Percentiles rank a stretch among this genome's conserved stretches.
Evolutionary conservation across 2,113 vertebrate genomes (phyloP).

Genomic region (Mustela nigripes): DNA sequence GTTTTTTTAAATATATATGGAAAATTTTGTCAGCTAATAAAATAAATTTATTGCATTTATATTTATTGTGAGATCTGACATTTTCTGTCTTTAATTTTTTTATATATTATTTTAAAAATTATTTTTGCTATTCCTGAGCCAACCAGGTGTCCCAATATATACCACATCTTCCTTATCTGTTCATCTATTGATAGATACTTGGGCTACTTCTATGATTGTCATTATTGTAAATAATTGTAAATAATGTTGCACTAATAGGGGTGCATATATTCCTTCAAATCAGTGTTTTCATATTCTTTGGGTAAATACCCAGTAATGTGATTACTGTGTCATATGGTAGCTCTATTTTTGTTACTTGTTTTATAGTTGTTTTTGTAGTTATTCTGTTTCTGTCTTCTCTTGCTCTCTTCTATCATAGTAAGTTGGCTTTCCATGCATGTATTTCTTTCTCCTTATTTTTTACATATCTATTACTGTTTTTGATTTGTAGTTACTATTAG

Average conservation of each 20-base stretch:
- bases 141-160: not conserved
- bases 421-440: not conserved
- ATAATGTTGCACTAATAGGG: not conserved
- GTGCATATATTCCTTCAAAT: not conserved
- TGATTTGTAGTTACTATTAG: no score
- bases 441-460: not conserved
- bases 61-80: not conserved
- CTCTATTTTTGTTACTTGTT: not conserved
- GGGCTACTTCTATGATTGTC: no score
- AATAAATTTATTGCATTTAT: not conserved
- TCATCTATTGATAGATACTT: no score
- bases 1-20: not conserved
- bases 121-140: not conserved
- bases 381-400: not conserved
- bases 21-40: not conserved
- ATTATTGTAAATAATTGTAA: not conserved
- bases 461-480: no score
- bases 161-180: no score
- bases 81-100: not conserved
- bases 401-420: not conserved
- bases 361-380: not conserved
- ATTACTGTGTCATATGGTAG: not conserved
- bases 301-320: not conserved
- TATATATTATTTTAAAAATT: not conserved
- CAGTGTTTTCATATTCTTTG: not conserved